Evolutionary conservation across 2,888 invertebrate genomes (phyloP), one percentile per base, ranked within the genome.

Genomic region (Pyralis farinalis): DNA sequence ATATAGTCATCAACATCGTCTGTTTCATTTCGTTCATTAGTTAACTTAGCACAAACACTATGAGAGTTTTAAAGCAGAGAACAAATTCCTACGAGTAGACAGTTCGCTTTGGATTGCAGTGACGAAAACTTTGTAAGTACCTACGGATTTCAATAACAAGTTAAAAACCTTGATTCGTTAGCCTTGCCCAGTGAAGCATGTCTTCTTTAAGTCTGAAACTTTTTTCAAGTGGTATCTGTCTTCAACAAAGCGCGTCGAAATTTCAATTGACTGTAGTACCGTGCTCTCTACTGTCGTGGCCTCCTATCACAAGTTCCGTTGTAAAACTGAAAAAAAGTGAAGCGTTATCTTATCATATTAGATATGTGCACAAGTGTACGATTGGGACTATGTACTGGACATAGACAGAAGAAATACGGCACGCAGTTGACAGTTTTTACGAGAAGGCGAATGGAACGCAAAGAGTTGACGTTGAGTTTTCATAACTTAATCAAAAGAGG

Each of bases 401-500:
- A 78, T 67, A 75, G 74, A 58, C 74, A 72, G 38, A 42, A 29
- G 29, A 34, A 47, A 42, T 34, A 43, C 34, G 55, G 52, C 43
- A 48, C 45, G 48, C 45, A 49, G 35, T 41, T 44, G 35, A 44
- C 40, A 51, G 39, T 48, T 53, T 57, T 57, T 49, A 56, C 54
- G 56, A 60, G 59, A 61, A 53, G 55, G 63, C 76, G 66, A 73
- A 87, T 86, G 87, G 87, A 81, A 72, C 73, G 73, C 12, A 79
- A 74, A 58, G 86, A 86, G 58, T 68, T 88, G 50, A 84, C 86
- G 49, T 74, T 88, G 58, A 88, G 88, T 70, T 85, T 84, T 51
- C 87, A 88, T 58, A 88, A 88, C 69, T 77, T 88, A 60, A 88
- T 88, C 57, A 87, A 83, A 54, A 66, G 88, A 88, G 88, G 88